phyloP scores from a whole-genome alignment of 1,140 invertebrate genomes.

The Drosophila mojavensis region DNA sequence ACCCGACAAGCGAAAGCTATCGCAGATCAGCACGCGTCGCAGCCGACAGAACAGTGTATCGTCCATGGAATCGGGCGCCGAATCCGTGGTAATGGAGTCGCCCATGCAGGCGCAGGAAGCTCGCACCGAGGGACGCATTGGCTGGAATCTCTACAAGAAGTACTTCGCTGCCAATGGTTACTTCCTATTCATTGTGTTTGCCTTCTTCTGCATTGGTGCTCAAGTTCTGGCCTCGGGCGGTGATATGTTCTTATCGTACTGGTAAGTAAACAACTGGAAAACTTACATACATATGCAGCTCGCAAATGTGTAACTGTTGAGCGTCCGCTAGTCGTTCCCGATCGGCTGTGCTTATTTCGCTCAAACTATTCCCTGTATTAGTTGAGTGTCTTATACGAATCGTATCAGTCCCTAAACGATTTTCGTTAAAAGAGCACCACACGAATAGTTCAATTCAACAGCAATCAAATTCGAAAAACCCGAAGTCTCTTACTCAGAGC shows the following conservation, averaged over 20 bases:
- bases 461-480: no score
- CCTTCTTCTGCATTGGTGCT: conserved; percentile 85
- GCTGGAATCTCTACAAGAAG: conserved; percentile 85
- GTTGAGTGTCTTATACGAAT: no score
- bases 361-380: no score
- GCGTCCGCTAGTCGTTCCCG: no score
- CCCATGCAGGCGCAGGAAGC: conserved; percentile 85
- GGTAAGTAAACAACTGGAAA: conserved; percentile 84
- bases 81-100: conserved; percentile 85
- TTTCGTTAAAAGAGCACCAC: no score
- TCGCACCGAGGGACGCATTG: conserved; percentile 86
- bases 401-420: no score
- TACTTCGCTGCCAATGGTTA: conserved; percentile 87
- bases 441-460: no score
- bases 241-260: conserved; percentile 89
- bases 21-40: conserved; percentile 66
- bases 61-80: conserved; percentile 86
- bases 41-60: conserved; percentile 84
- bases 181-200: conserved; percentile 80
- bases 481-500: no score
- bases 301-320: no score
- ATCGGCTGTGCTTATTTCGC: no score
- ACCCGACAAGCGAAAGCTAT: conserved; percentile 49
- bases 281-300: no score
- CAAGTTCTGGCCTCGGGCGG: conserved; percentile 88